Evolutionary conservation across 2,113 vertebrate genomes (phyloP), one percentile per base, ranked within the genome.

Genomic region (Lichenostomus cassidix): DNA sequence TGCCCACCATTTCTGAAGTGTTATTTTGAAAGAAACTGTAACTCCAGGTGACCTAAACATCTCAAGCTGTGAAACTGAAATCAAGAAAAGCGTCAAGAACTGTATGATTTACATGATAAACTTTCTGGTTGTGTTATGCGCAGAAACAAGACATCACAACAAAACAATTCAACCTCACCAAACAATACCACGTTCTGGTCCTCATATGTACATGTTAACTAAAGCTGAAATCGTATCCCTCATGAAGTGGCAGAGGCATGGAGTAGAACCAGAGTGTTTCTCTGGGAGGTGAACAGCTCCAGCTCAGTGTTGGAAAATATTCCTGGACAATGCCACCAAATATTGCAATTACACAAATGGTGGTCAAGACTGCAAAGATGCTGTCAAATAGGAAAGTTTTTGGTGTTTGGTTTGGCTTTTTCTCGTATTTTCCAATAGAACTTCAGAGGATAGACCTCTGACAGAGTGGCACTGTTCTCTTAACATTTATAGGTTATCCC

Each of bases 131-230:
- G 21, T 49, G 31, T 18, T 35, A 31, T 12, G 31, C 21, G 41
- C 12, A 62, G 18, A 67, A 81, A 56, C 13, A 50, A 50, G 35
- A 41, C 17, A 46, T 58, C 39, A 33, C 11, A 71, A 77, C 41
- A 71, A 62, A 73, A 24, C 13, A 33, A 7, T 46, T 73, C 1
- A 7, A 39, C 21, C 8, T 68, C 21, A 56, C 24, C 41, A 42
- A 56, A 35, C 0, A 0, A n/a, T 33, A 22, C 3, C 25, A 22
- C 20, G 11, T 41, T 2, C 1, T 33, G 8, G 8, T 58, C 9
- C 29, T 73, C 21, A 35, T 41, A 35, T 8, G 56, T 33, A 41
- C 52, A 17, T 0, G 0, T 37, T 47, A 25, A 63, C 15, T 56
- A 41, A 67, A 56, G 11, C 18, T 69, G n/a, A 74, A 87, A 79